Evolutionary conservation across 2,888 invertebrate species (phyloP).

Genomic region (Eledona agricola): DNA sequence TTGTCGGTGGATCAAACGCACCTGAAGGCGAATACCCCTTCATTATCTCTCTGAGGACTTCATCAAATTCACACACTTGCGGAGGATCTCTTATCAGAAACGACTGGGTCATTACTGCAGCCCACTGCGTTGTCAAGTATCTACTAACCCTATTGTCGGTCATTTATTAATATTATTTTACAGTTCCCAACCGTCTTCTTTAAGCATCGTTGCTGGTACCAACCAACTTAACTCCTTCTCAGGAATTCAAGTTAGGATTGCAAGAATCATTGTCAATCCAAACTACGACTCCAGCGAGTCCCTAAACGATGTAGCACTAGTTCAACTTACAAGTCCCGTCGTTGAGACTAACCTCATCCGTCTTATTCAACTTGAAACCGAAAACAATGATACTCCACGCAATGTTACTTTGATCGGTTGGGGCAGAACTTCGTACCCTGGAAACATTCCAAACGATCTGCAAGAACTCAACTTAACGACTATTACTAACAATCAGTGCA

Average conservation of each 20-base stretch:
- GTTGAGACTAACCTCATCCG: slow-evolving; percentile 49
- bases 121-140: slow-evolving; percentile 64
- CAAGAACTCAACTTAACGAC: slow-evolving; percentile 66
- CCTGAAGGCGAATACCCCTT: slow-evolving; percentile 60
- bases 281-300: slow-evolving; percentile 56
- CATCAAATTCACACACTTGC: slow-evolving; percentile 58
- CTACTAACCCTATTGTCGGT: not conserved
- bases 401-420: slow-evolving; percentile 55
- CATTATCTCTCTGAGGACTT: slow-evolving; percentile 61
- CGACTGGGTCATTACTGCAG: slow-evolving; percentile 63
- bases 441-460: slow-evolving; percentile 64
- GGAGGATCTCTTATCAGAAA: slow-evolving; percentile 63
- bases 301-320: slow-evolving; percentile 63
- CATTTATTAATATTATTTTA: not conserved
- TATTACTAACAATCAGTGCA: slow-evolving; percentile 45
- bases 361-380: slow-evolving; percentile 60
- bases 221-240: slow-evolving; percentile 63
- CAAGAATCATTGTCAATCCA: slow-evolving; percentile 61
- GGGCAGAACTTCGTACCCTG: slow-evolving; percentile 64
- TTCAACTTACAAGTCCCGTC: slow-evolving; percentile 58
- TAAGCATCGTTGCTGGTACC: slow-evolving; percentile 63
- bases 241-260: slow-evolving; percentile 60
- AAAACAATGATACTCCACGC: slow-evolving; percentile 55
- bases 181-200: not conserved
- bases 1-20: slow-evolving; percentile 63